Evolutionary conservation across 1,140 invertebrate species (phyloP), one percentile per base, ranked within the genome.

Genomic region (Wiebesia pumilae): DNA sequence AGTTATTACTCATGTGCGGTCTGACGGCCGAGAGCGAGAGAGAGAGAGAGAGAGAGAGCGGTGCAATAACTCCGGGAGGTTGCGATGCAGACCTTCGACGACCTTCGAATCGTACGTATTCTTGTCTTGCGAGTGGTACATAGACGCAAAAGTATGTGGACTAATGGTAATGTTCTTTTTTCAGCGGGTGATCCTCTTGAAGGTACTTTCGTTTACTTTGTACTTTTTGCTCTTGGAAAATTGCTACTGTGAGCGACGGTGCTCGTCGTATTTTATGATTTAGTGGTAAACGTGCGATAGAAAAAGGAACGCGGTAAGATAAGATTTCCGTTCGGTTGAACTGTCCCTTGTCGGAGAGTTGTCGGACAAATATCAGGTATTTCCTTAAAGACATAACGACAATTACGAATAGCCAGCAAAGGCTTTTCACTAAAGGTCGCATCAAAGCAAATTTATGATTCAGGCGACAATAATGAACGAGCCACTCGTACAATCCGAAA

Each of bases 61-160:
- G 87, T 82, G 51, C 35, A n/a, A 69, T 75, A 84, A 84, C 83
- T 75, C 65, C 35, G 33, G 9, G 14, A 51, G 47, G 81, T 71
- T 77, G 47, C 21, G 30, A 54, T 73, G 38, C 35, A 73, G 33
- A 51, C 65, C 77, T 85, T 85, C 78, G 33, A 71, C 62, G 84
- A 85, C 84, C 84, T 85, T 85, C 78, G 78, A 14, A 35, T 85
- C 62, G 62, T 47, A 65, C n/a, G 43, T 77, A 78, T 84, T 65
- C 47, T 75, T 35, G 30, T 24, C 10, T 10, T 33, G 40, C 33
- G 38, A 81, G n/a, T 69, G 27, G 65, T 4, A 12, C 19, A 54
- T 19, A 19, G 19, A 3, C 12, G 27, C 12, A 81, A 27, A 24
- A 4, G 47, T 21, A 58, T n/a, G 24, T 51, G 65, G 27, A 51